Base-by-base conservation (phyloP, 1,140 invertebrate species). In the Papilio polyxenes region DNA sequence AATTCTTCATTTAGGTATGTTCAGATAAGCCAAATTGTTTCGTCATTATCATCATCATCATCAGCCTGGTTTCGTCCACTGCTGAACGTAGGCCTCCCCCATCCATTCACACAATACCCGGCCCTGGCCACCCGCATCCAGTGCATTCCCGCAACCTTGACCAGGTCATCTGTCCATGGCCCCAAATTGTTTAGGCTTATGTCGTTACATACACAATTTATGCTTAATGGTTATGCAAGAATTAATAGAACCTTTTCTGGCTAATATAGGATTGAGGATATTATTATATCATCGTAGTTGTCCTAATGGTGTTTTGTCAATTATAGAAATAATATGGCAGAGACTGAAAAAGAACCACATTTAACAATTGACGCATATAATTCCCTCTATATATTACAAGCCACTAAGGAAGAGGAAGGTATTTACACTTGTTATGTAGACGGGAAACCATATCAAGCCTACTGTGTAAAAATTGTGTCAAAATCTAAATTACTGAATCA, bases 371-470 rank as follows among this genome's bases (percentile, higher is more conserved):
- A 96, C 83, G 89, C 93, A 0, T 96, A 95, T 85, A 95, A 94
- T 80, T 95, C 94, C 2, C 87, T 96, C n/a, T 96, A 96, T 87
- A 89, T 96, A n/a, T 84, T 90, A 88, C 95, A 95, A 80, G 95
- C 96, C 4, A 95, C 95, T 31, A 88, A 86, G 76, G 82, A 89
- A 0, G 95, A 96, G 86, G 90, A 95, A 86, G 95, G 95, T 13
- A 95, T 95, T 89, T 96, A 96, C 81, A 95, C 95, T 0, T 96
- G 95, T 86, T 92, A 91, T 76, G 92, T 95, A 3, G 92, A 96
- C 87, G 90, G 92, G 40, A 84, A 93, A 53, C 93, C 90, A 80
- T 95, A 95, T 91, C 93, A 96, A 91, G 93, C 95, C 86, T 88
- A 95, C 59, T 91, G 90, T 83, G 83, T 96, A 37, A 91, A 92